Percentiles rank a stretch among this genome's conserved stretches.
Evolutionary conservation across 2,797 vertebrate species (phyloP).

Genomic region (Sebastes taczanowskii): DNA sequence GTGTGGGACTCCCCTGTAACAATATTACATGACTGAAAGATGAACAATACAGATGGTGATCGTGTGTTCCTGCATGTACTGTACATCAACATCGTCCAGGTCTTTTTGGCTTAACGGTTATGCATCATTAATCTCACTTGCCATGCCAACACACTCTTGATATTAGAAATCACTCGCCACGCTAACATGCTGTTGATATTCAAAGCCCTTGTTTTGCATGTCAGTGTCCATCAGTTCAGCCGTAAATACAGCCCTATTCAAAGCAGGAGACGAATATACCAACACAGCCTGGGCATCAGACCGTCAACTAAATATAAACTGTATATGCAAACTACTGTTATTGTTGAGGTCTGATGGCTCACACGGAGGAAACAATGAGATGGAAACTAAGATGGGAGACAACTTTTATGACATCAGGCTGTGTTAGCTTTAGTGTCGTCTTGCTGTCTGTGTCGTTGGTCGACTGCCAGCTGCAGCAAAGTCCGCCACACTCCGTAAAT

Average conservation of each 20-base stretch:
- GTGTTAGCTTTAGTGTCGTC: conserved; percentile 1
- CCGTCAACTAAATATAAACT: conserved; percentile 29
- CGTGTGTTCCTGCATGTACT: not conserved
- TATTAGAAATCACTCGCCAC: conserved; percentile 3
- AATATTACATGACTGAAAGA: not conserved
- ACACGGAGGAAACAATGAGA: not conserved
- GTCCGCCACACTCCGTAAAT: not conserved
- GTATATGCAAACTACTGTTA: conserved; percentile 47
- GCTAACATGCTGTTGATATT: conserved; percentile 48
- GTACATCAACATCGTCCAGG: not conserved
- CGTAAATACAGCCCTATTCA: conserved; percentile 35
- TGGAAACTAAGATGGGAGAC: conserved; percentile 3
- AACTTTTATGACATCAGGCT: not conserved
- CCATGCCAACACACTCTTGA: not conserved
- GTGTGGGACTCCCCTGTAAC: not conserved
- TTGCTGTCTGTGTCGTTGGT: not conserved
- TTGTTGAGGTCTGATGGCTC: conserved; percentile 23
- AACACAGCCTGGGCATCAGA: not conserved
- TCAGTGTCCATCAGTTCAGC: conserved; percentile 12
- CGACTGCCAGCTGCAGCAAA: not conserved
- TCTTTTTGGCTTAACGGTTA: conserved; percentile 28
- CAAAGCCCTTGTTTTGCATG: conserved; percentile 44
- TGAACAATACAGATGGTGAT: not conserved
- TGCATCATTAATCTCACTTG: conserved; percentile 16
- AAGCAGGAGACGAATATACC: not conserved